Evolutionary conservation across 2,797 vertebrate genomes (phyloP).

Genomic region (Champsocephalus gunnari): DNA sequence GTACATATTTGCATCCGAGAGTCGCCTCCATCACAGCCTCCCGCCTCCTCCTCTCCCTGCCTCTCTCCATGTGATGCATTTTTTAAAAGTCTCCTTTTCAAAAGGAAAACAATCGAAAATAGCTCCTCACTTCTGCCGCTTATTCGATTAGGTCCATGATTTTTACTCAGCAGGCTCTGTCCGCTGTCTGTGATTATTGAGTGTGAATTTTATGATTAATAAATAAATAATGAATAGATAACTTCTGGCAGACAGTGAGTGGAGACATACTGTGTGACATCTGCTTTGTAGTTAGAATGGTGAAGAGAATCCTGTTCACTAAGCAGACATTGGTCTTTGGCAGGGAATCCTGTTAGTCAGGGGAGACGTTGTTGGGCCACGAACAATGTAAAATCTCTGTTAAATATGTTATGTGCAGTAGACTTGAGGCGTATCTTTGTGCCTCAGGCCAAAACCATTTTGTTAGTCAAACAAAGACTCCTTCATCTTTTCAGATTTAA

Average conservation of each 20-base stretch:
- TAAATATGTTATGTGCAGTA: slow-evolving; percentile 78
- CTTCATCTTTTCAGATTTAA: slow-evolving; percentile 63
- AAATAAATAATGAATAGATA: slow-evolving; percentile 76
- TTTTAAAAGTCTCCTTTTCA: slow-evolving; percentile 59
- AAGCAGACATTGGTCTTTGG: slow-evolving; percentile 83
- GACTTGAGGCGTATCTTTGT: slow-evolving; percentile 69
- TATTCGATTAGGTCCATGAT: slow-evolving; percentile 44
- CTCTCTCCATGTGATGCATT: slow-evolving; percentile 62
- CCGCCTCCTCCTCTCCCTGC: slow-evolving; percentile 14
- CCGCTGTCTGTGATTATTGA: slow-evolving; percentile 34
- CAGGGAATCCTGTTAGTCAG: slow-evolving; percentile 79
- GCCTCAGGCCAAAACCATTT: slow-evolving; percentile 72
- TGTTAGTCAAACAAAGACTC: slow-evolving; percentile 73
- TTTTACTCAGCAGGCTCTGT: slow-evolving; percentile 47
- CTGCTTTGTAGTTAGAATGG: slow-evolving; percentile 81
- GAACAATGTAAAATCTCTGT: slow-evolving; percentile 80
- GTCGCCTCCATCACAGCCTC: slow-evolving; percentile 29
- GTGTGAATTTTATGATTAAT: slow-evolving; percentile 72
- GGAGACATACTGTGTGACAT: slow-evolving; percentile 83
- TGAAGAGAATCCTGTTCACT: slow-evolving; percentile 79
- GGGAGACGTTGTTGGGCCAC: slow-evolving; percentile 81
- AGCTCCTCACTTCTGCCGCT: slow-evolving; percentile 43
- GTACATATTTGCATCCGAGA: slow-evolving; percentile 40
- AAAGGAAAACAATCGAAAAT: slow-evolving; percentile 64
- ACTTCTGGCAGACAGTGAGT: slow-evolving; percentile 77